Conservation (phyloP, 2,797 vertebrate genomes). For the Helicolenus hilgendorfi region DNA sequence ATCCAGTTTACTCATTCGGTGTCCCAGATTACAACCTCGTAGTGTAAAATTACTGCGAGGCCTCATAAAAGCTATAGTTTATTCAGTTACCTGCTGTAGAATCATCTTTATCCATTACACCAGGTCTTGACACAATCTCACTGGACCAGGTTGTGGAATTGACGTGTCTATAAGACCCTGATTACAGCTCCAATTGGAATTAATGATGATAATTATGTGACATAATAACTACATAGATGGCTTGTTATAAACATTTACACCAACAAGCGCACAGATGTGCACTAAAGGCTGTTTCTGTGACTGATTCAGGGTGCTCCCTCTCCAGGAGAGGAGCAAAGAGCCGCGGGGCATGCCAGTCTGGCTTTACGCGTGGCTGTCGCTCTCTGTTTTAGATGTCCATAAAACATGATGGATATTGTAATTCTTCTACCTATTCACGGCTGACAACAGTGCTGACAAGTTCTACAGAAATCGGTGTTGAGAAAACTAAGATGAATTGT, state of each 20-base stretch:
- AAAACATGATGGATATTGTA: slow-evolving; percentile 47
- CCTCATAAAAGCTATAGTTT: neutral
- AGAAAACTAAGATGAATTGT: neutral
- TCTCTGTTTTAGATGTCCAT: slow-evolving; percentile 38
- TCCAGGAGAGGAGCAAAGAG: slow-evolving; percentile 8
- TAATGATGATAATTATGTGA: neutral
- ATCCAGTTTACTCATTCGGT: neutral
- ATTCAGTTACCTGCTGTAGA: neutral
- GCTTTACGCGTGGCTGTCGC: slow-evolving; percentile 8
- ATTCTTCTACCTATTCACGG: slow-evolving; percentile 17
- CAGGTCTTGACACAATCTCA: neutral
- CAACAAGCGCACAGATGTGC: neutral
- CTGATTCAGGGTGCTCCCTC: neutral
- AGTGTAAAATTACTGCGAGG: neutral
- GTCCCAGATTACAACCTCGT: neutral
- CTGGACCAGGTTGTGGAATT: neutral
- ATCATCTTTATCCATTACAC: neutral
- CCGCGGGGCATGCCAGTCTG: slow-evolving; percentile 21
- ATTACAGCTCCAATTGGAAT: neutral
- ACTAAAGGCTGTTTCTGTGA: slow-evolving; percentile 1
- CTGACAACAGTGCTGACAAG: slow-evolving; percentile 19
- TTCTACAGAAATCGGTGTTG: slow-evolving; percentile 29
- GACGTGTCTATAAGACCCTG: neutral
- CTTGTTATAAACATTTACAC: neutral
- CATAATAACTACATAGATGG: neutral